A percentile compares a stretch with the other conserved stretches of the same genome.
These are phyloP conservation scores for Macroglossus sobrinus DNA, from an alignment of 2,113 vertebrate species.

Conservation along the genomic window DNA sequence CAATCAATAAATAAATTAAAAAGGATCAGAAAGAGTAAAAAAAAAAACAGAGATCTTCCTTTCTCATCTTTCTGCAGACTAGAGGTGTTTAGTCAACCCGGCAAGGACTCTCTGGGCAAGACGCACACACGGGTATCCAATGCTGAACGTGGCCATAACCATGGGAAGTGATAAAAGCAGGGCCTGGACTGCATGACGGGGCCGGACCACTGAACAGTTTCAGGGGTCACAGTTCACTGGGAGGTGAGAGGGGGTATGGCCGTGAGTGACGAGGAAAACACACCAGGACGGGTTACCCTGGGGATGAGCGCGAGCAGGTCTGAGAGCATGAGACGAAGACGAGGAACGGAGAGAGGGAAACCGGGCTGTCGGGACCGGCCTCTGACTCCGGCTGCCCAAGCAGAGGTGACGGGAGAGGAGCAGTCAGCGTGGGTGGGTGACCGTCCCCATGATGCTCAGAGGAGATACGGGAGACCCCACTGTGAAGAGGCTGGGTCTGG, in stretches of 20 bases:
- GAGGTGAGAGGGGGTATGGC: too few species aligned
- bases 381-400: background rate
- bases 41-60: background rate
- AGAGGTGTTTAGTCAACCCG: background rate
- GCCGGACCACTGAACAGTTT: background rate
- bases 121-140: background rate
- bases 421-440: too few species aligned
- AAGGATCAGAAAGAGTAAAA: background rate
- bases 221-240: rapidly evolving
- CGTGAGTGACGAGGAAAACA: background rate
- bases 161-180: rapidly evolving
- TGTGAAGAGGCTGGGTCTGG: background rate
- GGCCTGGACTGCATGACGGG: rapidly evolving
- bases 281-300: background rate
- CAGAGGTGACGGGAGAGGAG: background rate
- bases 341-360: background rate
- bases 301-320: background rate
- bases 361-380: background rate
- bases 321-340: background rate
- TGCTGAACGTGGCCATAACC: background rate
- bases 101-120: background rate
- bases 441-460: rapidly evolving
- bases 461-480: background rate
- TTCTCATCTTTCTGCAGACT: background rate
- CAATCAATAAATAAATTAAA: background rate